Evolutionary conservation across 2,888 invertebrate species (phyloP), one percentile per base, ranked within the genome.

Genomic region (Heteromurus nitidus): DNA sequence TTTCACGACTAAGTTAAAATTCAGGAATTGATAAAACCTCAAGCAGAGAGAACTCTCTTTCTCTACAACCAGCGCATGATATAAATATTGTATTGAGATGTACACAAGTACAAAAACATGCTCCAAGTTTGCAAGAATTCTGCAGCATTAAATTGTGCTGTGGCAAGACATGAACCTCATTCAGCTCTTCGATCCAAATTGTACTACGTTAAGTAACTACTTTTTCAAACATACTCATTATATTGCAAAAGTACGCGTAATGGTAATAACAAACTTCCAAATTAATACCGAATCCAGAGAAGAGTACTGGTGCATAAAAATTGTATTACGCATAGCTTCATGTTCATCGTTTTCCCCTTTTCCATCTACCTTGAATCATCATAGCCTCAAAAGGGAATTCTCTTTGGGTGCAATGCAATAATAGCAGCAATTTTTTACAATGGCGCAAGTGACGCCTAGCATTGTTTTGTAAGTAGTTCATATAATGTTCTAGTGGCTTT

Each of bases 1-100:
- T 16, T 60, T 28, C 5, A 28, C 30, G 60, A 3, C 60, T 60
- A 55, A 24, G 22, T 55, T 55, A 26, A 26, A 60, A 60, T 28
- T 60, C 60, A 60, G 28, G 60, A 5, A 60, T 60, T 60, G 60
- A 28, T 60, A 30, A 60, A 60, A 53, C n/a, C 11, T 16, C 47
- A 3, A n/a, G n/a, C n/a, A n/a, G n/a, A n/a, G n/a, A n/a, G n/a
- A n/a, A n/a, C 9, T 26, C 26, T 26, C 26, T 24, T 22, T 53
- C 20, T 53, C 16, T 20, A 50, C 50, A n/a, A 3, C 5, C 47
- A 47, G n/a, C 11, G n/a, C n/a, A n/a, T n/a, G 16, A 47, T 5
- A 13, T 5, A 36, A 36, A 36, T 5, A 36, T 36, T 5, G 36
- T 9, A 36, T 9, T 47, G 47, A 3, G 11, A 11, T 47, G 47